Evolutionary conservation across 2,797 vertebrate species (phyloP).

Genomic region (Danio jaintianensis): DNA sequence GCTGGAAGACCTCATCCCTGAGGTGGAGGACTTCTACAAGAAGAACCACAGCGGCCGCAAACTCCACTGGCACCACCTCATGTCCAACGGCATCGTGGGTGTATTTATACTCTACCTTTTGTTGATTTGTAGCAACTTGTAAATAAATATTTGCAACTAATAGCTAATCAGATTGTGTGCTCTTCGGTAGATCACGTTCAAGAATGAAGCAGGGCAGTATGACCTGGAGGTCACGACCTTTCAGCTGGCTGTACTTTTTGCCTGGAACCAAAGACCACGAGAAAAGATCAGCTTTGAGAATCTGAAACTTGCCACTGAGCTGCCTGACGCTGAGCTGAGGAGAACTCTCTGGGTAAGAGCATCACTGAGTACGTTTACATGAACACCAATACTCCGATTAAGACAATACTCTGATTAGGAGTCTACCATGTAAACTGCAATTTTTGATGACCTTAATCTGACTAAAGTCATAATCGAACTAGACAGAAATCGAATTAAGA

Average conservation of each 20-base stretch:
- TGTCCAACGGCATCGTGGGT: constrained; percentile 97
- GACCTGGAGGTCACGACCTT: constrained; percentile 98
- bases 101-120: background rate
- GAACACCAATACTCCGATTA: too few species aligned
- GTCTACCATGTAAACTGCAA: too few species aligned
- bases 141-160: background rate
- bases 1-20: constrained; percentile 96
- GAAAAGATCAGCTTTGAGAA: constrained; percentile 99
- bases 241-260: constrained; percentile 96
- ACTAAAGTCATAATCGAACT: too few species aligned
- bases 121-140: background rate
- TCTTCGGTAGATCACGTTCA: constrained; percentile 91
- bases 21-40: constrained; percentile 99
- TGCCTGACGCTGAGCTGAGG: constrained; percentile 96
- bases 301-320: constrained; percentile 95
- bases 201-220: constrained; percentile 97
- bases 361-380: too few species aligned
- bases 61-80: constrained; percentile 98
- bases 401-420: too few species aligned
- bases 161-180: constrained; percentile 12
- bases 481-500: too few species aligned
- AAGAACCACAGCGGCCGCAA: constrained; percentile 99
- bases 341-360: constrained; percentile 92
- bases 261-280: constrained; percentile 98
- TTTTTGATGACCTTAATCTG: too few species aligned